Evolutionary conservation across 2,797 vertebrate species (phyloP), one percentile per base, ranked within the genome.

Genomic region (Ammospiza maritima): DNA sequence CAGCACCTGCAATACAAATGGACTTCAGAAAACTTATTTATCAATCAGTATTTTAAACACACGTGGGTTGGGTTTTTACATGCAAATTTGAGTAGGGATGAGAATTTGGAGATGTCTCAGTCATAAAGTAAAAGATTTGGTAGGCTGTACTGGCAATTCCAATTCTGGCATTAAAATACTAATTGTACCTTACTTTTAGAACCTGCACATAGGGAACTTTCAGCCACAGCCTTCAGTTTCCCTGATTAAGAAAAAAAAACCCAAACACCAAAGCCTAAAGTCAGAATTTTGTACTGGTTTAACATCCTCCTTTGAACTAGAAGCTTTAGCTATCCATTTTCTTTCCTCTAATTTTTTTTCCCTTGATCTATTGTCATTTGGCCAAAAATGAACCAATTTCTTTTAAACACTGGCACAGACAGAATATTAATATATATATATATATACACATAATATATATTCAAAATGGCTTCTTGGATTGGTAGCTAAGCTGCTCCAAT

Each of bases 31-130:
- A 66, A 20, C 16, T 23, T 16, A 29, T 25, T 57, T 50, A 48
- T 74, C 70, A 76, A 73, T 32, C 29, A 44, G 21, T 14, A 34
- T 36, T 75, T 75, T 45, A 94, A 89, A 61, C 25, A 61, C 11
- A 19, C 1, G 1, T 26, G 5, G 8, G 0, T 6, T 48, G 9
- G 1, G 2, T 1, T n/a, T 45, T 42, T 16, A 16, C 6, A 42
- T 7, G 40, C 40, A 70, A 84, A 57, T 36, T 56, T 44, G 40
- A 40, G 36, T 10, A 51, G 32, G 21, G 56, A 62, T 17, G 20
- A 32, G 40, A 78, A 89, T 66, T 36, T n/a, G 23, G n/a, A 92
- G 69, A n/a, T 22, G 19, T 61, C 36, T 75, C 26, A n/a, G 51
- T 20, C 42, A 74, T 20, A 34, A 62, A 51, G 30, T 19, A 64